These are phyloP conservation scores for Hylaea fasciaria DNA, from an alignment of 2,888 invertebrate species.

Conservation along the genomic window DNA sequence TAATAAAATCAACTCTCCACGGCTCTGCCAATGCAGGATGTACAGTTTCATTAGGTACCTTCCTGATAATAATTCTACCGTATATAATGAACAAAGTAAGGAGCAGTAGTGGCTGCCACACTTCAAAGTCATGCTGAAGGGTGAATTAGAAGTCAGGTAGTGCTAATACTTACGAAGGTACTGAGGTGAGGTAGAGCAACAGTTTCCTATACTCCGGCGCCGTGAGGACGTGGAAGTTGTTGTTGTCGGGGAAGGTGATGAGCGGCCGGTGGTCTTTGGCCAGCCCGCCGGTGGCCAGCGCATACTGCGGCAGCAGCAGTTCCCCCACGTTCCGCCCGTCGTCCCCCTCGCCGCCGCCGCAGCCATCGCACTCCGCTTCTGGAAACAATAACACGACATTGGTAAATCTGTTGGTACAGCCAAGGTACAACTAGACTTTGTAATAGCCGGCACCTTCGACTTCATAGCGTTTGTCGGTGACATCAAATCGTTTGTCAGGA, in stretches of 20 bases:
- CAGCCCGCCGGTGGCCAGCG: conserved; percentile 96
- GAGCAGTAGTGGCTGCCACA: too few species aligned
- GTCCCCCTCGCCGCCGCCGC: conserved; percentile 83
- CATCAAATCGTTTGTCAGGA: too few species aligned
- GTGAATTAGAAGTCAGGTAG: too few species aligned
- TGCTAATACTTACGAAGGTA: conserved; percentile 97
- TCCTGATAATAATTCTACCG: too few species aligned
- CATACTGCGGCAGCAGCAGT: conserved; percentile 94
- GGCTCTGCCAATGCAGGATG: too few species aligned
- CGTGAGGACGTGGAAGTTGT: conserved; percentile 92
- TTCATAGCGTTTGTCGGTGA: too few species aligned
- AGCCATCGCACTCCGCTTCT: conserved; percentile 83
- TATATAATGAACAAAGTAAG: background rate
- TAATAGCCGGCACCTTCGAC: too few species aligned
- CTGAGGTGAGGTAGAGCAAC: conserved; percentile 96
- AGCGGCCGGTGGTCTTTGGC: conserved; percentile 97
- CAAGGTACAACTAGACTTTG: too few species aligned
- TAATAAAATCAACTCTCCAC: too few species aligned
- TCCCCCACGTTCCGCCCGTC: conserved; percentile 93
- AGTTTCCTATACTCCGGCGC: conserved; percentile 96
- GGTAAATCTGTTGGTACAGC: background rate
- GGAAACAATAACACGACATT: conserved; percentile 45
- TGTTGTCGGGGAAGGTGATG: conserved; percentile 97
- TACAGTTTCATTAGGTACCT: too few species aligned
- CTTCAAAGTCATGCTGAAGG: too few species aligned